These are phyloP conservation scores for Callosobruchus maculatus DNA, from an alignment of 2,888 invertebrate genomes.

Conservation along the genomic window DNA sequence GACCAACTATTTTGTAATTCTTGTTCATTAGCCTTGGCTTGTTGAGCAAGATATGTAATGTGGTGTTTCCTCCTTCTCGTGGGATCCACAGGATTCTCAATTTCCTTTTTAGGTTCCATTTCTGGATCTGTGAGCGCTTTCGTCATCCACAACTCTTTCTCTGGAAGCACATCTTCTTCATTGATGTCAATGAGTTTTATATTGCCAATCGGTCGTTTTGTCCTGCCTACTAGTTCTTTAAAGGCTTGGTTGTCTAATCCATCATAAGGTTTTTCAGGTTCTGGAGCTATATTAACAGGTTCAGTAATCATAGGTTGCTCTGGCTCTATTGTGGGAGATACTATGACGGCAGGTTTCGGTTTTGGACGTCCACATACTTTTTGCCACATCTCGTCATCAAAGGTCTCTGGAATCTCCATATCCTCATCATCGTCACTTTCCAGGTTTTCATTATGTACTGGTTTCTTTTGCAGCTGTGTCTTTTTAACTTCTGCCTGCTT, in stretches of 20 bases:
- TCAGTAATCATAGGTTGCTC: slow-evolving; percentile 39
- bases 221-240: slow-evolving; percentile 65
- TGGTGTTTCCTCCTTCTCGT: slow-evolving; percentile 82
- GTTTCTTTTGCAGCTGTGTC: slow-evolving; percentile 6
- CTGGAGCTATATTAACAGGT: slow-evolving; percentile 49
- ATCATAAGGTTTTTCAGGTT: slow-evolving; percentile 47
- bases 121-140: slow-evolving; percentile 75
- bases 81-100: slow-evolving; percentile 53
- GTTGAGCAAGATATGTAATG: slow-evolving; percentile 90
- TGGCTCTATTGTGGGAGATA: slow-evolving; percentile 49
- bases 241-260: slow-evolving; percentile 57
- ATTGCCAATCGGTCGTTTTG: slow-evolving; percentile 61
- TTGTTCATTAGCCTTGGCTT: slow-evolving; percentile 92
- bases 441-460: neutral
- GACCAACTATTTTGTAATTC: slow-evolving; percentile 95
- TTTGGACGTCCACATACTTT: slow-evolving; percentile 48
- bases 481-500: slow-evolving; percentile 23
- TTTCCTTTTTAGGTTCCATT: slow-evolving; percentile 48
- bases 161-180: slow-evolving; percentile 69
- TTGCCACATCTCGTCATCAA: slow-evolving; percentile 50
- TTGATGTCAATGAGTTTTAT: slow-evolving; percentile 80
- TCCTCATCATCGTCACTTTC: slow-evolving; percentile 31
- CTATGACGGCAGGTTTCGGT: slow-evolving; percentile 50
- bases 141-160: slow-evolving; percentile 76
- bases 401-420: slow-evolving; percentile 43